phyloP scores from a whole-genome alignment of 2,888 invertebrate species.

The Melikaiella ostensackeni region DNA sequence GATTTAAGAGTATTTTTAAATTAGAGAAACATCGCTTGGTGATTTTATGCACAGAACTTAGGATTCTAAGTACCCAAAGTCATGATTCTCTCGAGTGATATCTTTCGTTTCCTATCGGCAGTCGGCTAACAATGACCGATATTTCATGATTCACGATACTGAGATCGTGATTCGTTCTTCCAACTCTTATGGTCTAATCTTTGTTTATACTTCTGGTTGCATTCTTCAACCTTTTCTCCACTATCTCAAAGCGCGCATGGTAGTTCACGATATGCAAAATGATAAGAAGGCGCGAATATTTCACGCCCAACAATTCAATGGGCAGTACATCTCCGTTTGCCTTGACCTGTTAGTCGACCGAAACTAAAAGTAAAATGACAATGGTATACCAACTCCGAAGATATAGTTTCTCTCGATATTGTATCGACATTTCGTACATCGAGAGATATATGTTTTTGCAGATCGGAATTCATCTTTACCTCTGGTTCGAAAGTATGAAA shows the following conservation, averaged over 20 bases:
- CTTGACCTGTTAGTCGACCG: constrained; percentile 31
- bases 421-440: constrained; percentile 25
- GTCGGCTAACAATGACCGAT: constrained; percentile 15
- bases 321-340: constrained; percentile 22
- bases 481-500: too few species aligned
- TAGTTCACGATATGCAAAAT: constrained; percentile 30
- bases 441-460: background rate
- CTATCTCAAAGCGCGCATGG: constrained; percentile 29
- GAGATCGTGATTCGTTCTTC: background rate
- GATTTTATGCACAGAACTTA: background rate
- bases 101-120: background rate
- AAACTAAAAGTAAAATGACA: constrained; percentile 31
- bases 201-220: background rate
- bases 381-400: constrained; percentile 17
- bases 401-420: constrained; percentile 27
- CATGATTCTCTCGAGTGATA: background rate
- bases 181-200: background rate
- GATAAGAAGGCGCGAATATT: constrained; percentile 33
- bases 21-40: background rate
- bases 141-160: background rate
- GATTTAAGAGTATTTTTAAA: background rate
- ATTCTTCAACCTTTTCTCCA: constrained; percentile 25
- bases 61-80: background rate
- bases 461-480: background rate
- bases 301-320: constrained; percentile 34